Base-by-base conservation (phyloP, 2,113 vertebrate species). In the Opisthocomus hoazin region DNA sequence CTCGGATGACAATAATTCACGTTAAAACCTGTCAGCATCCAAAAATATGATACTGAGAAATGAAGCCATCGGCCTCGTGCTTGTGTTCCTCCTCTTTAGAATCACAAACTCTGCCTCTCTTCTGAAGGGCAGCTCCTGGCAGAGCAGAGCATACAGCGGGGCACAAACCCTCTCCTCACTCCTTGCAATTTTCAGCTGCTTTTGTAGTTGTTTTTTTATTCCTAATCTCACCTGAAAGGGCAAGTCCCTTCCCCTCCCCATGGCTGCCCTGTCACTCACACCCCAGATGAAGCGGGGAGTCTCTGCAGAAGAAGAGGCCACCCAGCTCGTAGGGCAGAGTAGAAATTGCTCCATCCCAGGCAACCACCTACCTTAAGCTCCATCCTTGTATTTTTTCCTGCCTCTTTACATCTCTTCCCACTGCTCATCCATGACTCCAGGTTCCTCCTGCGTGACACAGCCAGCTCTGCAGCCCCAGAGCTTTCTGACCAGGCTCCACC, bases 1-100 rank as follows among this genome's bases (percentile, higher is more conserved):
- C 65, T 57, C 82, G 43, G 64, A 84, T 60, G 88, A 75, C 83
- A 86, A 80, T 92, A 96, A 94, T 83, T 95, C 94, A 94, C 3
- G 6, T 70, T 96, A 86, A 94, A 90, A 74, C 64, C 79, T 86
- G 90, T 81, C 88, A 94, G 64, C 57, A 71, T 79, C 69, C 80
- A 95, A 86, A 96, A 71, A 71, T 81, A 93, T 6, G 12, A 75
- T 45, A 71, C 11, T 89, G 90, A 94, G 68, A 89, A 91, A 95
- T 57, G 29, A 87, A 81, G 56, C 51, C 76, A 91, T 75, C 78
- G 23, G 81, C 30, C 84, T 94, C 61, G 24, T 21, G 79, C 74
- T 76, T 1, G 0, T 69, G 43, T 13, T 80, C 74, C 43, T 93
- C 30, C 63, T 82, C 53, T 69, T 90, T 54, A 60, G 63, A 64